Conservation (phyloP, 2,797 vertebrate genomes). For the Channa striata region DNA sequence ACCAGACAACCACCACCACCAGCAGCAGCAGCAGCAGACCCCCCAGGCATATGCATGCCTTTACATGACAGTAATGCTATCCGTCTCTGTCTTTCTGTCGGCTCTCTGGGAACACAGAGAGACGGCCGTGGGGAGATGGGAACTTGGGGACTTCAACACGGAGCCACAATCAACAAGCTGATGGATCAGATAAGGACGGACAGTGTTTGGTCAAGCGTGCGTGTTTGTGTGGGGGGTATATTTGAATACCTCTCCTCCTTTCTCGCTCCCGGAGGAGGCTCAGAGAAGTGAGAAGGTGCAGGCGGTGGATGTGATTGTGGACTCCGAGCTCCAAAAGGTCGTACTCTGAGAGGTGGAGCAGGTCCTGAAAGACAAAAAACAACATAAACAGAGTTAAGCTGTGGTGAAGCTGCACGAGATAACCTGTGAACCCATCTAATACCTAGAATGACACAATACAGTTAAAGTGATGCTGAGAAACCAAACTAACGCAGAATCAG, state of each 20-base stretch:
- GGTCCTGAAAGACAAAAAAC: slow-evolving; percentile 74
- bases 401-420: not conserved
- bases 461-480: too few species aligned
- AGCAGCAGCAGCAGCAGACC: slow-evolving; percentile 16
- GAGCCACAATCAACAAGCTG: slow-evolving; percentile 60
- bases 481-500: too few species aligned
- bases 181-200: slow-evolving; percentile 60
- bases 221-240: slow-evolving; percentile 23
- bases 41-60: slow-evolving; percentile 63
- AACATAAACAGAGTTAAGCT: not conserved
- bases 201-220: slow-evolving; percentile 36
- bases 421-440: too few species aligned
- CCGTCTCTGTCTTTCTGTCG: slow-evolving; percentile 40
- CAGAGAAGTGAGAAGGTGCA: slow-evolving; percentile 85
- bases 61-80: slow-evolving; percentile 62
- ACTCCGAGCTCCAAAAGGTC: slow-evolving; percentile 82
- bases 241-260: slow-evolving; percentile 77
- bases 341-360: slow-evolving; percentile 80
- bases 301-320: slow-evolving; percentile 82
- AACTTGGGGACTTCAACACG: slow-evolving; percentile 35
- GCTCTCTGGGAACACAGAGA: slow-evolving; percentile 4
- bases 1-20: slow-evolving; percentile 36
- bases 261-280: slow-evolving; percentile 82
- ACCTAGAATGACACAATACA: too few species aligned
- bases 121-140: slow-evolving; percentile 7